These are phyloP conservation scores for Laupala kohalensis DNA, from an alignment of 1,140 invertebrate genomes.

Conservation along the genomic window DNA sequence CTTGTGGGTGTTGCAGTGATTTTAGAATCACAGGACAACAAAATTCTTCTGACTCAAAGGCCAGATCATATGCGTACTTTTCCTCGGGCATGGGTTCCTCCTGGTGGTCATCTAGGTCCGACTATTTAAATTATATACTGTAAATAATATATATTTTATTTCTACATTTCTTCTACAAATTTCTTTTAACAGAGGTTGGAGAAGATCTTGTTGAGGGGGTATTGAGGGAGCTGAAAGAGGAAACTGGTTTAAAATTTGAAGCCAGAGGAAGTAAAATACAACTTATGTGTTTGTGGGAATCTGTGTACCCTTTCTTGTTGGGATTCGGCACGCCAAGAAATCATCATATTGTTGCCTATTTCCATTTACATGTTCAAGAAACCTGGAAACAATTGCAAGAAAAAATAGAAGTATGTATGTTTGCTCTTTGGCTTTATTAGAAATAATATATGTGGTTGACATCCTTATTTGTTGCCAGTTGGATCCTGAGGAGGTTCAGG, in stretches of 20 bases:
- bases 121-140: background rate
- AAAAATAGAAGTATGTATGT: slow-evolving; percentile 11
- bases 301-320: slow-evolving; percentile 26
- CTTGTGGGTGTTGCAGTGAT: slow-evolving; percentile 28
- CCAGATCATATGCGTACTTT: slow-evolving; percentile 28
- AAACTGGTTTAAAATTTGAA: slow-evolving; percentile 24
- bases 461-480: slow-evolving; percentile 5
- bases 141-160: background rate
- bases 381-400: slow-evolving; percentile 9
- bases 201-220: slow-evolving; percentile 23
- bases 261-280: slow-evolving; percentile 11
- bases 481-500: slow-evolving; percentile 11
- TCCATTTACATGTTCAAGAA: slow-evolving; percentile 12
- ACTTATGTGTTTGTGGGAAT: slow-evolving; percentile 28
- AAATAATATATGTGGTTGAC: background rate
- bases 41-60: slow-evolving; percentile 28
- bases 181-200: slow-evolving; percentile 13
- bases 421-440: background rate
- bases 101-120: slow-evolving; percentile 26
- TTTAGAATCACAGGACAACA: slow-evolving; percentile 26
- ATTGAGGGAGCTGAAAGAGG: slow-evolving; percentile 27
- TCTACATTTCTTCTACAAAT: background rate
- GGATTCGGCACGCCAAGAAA: slow-evolving; percentile 23
- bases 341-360: slow-evolving; percentile 29
- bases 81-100: slow-evolving; percentile 32